These are phyloP conservation scores for Calliscelio sp. DNA, from an alignment of 2,888 invertebrate genomes.

Conservation along the genomic window DNA sequence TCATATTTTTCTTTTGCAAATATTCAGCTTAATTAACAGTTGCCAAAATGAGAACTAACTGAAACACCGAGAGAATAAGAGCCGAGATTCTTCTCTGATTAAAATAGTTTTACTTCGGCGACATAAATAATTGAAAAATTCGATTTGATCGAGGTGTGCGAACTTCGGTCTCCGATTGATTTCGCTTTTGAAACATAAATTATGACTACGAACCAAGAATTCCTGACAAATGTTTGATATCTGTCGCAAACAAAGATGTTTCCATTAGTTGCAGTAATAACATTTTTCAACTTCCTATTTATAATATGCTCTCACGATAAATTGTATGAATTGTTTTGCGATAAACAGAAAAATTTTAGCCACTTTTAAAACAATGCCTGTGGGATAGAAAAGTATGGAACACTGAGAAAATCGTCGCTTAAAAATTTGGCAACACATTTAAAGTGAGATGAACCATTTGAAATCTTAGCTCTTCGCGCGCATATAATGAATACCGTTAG, in stretches of 20 bases:
- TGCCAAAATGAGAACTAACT: not conserved
- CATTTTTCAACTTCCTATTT: no score
- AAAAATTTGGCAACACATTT: slow-evolving; percentile 63
- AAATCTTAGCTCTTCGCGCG: slow-evolving; percentile 63
- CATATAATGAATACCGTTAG: slow-evolving; percentile 71
- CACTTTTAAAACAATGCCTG: not conserved
- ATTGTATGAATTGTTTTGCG: no score
- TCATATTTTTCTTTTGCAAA: no score
- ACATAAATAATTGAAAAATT: slow-evolving; percentile 23
- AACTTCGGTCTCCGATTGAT: slow-evolving; percentile 18
- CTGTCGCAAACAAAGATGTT: slow-evolving; percentile 1
- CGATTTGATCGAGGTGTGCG: not conserved
- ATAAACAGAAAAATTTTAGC: no score
- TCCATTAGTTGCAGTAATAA: no score
- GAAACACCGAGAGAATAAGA: not conserved
- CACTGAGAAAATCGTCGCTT: slow-evolving; percentile 43
- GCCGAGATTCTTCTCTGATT: not conserved
- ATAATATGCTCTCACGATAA: no score
- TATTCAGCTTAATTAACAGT: not conserved
- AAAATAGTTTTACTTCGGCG: slow-evolving; percentile 13
- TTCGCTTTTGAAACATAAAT: slow-evolving; percentile 16
- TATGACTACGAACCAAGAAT: slow-evolving; percentile 6
- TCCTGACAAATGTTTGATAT: not conserved
- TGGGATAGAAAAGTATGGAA: not conserved
- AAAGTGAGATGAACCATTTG: slow-evolving; percentile 72